Conservation (phyloP, 35 echinoderm and acorn worm genomes). For the Eucidaris tribuloides region DNA sequence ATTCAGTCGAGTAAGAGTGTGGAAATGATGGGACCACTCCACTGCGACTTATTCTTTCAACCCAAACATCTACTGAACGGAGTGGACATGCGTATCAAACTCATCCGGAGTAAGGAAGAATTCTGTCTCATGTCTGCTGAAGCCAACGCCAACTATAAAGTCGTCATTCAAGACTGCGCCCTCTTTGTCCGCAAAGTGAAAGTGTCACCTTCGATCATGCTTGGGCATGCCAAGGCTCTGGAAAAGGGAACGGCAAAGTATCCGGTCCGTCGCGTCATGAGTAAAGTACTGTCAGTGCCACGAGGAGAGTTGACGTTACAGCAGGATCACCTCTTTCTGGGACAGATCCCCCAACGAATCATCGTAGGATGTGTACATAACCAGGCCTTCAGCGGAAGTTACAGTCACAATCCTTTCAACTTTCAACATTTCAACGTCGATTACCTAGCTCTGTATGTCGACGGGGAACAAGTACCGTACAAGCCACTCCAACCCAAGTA, state of each 20-base stretch:
- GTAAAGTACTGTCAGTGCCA: slow-evolving; percentile 66
- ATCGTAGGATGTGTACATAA: slow-evolving; percentile 33
- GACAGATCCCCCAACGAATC: slow-evolving; percentile 46
- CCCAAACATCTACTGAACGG: slow-evolving; percentile 27
- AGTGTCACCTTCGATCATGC: slow-evolving; percentile 11
- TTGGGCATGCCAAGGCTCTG: slow-evolving; percentile 22
- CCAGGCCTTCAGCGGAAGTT: slow-evolving; percentile 24
- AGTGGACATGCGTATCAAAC: slow-evolving; percentile 20
- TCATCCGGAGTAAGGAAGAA: not conserved
- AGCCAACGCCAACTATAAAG: not conserved
- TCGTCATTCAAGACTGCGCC: slow-evolving; percentile 34
- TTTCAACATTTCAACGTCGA: slow-evolving; percentile 19
- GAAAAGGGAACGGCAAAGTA: slow-evolving; percentile 70
- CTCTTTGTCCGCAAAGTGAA: slow-evolving; percentile 44
- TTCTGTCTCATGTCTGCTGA: slow-evolving; percentile 23
- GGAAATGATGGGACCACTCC: slow-evolving; percentile 49
- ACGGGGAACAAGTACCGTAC: slow-evolving; percentile 29
- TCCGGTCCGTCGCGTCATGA: slow-evolving; percentile 44
- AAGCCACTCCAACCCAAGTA: slow-evolving; percentile 6
- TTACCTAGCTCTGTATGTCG: slow-evolving; percentile 32
- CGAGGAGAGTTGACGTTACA: slow-evolving; percentile 46
- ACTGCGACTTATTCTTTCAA: slow-evolving; percentile 36
- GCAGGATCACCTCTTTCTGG: slow-evolving; percentile 62
- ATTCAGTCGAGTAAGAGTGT: not conserved
- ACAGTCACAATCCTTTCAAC: slow-evolving; percentile 16